These are phyloP conservation scores for Adineta ricciae DNA, from an alignment of 2,888 invertebrate genomes.

Conservation along the genomic window DNA sequence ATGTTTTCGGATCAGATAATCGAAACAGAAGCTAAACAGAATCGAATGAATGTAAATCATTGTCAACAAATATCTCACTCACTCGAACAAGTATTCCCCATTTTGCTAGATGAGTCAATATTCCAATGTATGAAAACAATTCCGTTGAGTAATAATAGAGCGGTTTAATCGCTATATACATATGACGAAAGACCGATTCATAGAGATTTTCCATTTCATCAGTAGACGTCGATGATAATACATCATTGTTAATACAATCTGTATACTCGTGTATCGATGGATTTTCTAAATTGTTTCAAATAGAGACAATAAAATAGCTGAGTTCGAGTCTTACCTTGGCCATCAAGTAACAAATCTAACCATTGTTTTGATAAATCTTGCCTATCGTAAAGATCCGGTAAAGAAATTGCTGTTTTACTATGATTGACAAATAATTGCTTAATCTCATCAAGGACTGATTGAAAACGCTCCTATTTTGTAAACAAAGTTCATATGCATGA, in stretches of 20 bases:
- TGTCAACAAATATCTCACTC: too few species aligned
- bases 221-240: not conserved
- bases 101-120: not conserved
- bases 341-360: not conserved
- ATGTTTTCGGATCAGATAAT: not conserved
- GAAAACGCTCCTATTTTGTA: not conserved
- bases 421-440: not conserved
- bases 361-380: not conserved
- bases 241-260: not conserved
- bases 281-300: not conserved
- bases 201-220: not conserved
- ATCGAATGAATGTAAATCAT: too few species aligned
- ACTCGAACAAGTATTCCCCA: not conserved
- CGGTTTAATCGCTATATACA: not conserved
- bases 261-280: not conserved
- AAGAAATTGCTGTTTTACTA: not conserved
- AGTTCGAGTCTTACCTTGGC: not conserved
- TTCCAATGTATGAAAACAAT: not conserved
- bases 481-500: not conserved
- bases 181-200: not conserved
- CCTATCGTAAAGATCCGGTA: not conserved
- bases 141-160: not conserved
- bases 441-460: not conserved
- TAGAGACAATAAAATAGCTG: not conserved
- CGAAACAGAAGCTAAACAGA: not conserved